Evolutionary conservation across 2,797 vertebrate genomes (phyloP), one percentile per base, ranked within the genome.

Genomic region (Odontamblyopus rebecca): DNA sequence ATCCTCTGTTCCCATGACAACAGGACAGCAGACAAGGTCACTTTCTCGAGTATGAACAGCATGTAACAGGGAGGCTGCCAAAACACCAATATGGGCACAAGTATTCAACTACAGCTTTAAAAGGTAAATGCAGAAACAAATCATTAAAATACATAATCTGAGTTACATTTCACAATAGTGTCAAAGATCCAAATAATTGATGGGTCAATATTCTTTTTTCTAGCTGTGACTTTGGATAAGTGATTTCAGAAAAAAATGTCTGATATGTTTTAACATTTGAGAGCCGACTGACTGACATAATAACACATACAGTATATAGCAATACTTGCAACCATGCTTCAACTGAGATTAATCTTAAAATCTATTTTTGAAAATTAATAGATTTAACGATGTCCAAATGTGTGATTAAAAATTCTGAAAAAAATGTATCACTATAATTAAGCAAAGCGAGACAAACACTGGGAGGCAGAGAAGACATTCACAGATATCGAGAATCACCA

Each of bases 1-100:
- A 80, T 61, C 80, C 79, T 74, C 72, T 81, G 91, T 94, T 92
- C 82, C 90, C 88, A 91, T 92, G 91, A 92, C 87, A 89, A 93
- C 91, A 83, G 82, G 81, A 78, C 78, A 77, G 76, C 71, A 50
- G 61, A 83, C 91, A 90, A 92, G 88, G 89, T 92, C 91, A 92
- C 80, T 80, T 72, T 78, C 69, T 74, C 76, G 74, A 80, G 85
- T 77, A 82, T 82, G 77, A 77, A 30, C 76, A 35, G 70, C 69
- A 59, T 63, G 69, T 63, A 74, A 72, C 32, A 44, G 57, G 51
- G 67, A 68, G 51, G 23, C 67, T 41, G 51, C 19, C 50, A 23
- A 68, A 56, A 74, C 65, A 76, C 30, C 70, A 35, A 19, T 56
- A 62, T 51, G 59, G 18, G 44, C 57, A 68, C 50, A 69, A 69